Conservation (phyloP, 64 coral and sea anemone genomes). For the Trachythela sp. region DNA sequence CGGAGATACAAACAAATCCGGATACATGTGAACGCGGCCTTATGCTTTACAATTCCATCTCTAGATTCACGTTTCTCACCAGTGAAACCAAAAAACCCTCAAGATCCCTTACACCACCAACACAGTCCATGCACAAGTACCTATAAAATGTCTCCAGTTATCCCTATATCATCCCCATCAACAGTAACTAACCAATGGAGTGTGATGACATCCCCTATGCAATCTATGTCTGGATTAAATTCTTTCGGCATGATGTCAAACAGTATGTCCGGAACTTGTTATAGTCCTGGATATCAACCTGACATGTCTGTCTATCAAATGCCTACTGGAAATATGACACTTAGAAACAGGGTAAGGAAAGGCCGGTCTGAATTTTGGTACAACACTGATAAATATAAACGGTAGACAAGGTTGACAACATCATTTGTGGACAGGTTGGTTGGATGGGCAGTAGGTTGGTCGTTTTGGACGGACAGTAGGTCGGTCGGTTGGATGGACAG, state of each 20-base stretch:
- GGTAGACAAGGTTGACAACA: no score
- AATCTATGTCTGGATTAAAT: neutral
- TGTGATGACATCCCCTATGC: neutral
- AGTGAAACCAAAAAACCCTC: neutral
- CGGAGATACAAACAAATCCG: no score
- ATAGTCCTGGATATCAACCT: neutral
- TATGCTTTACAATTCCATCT: no score
- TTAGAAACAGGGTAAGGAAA: conserved; percentile 2
- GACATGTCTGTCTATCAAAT: neutral
- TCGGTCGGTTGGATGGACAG: no score
- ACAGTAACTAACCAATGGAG: neutral
- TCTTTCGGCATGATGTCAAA: neutral
- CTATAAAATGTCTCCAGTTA: neutral
- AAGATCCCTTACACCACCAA: neutral
- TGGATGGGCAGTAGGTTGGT: no score
- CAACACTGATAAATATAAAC: no score
- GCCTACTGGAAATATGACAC: neutral
- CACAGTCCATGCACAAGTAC: neutral
- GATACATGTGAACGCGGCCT: no score
- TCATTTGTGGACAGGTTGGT: no score
- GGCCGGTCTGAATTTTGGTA: neutral
- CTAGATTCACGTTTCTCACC: neutral
- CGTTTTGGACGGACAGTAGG: no score
- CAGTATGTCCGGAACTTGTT: neutral
- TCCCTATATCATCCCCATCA: conserved; percentile 14